Evolutionary conservation across 1,140 invertebrate genomes (phyloP).

Genomic region (Drosophila bocqueti): DNA sequence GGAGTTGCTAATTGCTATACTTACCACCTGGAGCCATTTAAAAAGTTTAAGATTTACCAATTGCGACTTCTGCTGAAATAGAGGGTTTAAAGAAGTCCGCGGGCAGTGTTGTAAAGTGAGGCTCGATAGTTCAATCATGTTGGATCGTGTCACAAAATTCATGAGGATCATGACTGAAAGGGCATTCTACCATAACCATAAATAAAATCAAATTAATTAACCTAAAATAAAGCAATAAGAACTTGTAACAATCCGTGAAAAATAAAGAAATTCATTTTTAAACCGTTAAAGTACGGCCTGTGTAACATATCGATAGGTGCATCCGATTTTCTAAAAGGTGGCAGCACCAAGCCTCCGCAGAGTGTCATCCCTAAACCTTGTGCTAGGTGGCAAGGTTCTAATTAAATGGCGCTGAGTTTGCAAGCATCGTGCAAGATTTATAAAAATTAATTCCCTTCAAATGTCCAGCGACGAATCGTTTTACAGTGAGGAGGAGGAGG

Average conservation of each 20-base stretch:
- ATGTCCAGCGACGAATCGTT: conserved; percentile 55
- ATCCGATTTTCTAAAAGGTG: neutral
- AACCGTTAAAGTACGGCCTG: too few species aligned
- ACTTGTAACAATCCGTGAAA: neutral
- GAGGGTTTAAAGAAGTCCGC: conserved; percentile 4
- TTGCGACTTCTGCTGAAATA: neutral
- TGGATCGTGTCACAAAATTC: neutral
- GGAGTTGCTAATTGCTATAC: neutral
- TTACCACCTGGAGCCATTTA: conserved; percentile 9
- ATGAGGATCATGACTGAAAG: neutral
- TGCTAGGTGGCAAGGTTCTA: neutral
- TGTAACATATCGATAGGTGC: conserved; percentile 6
- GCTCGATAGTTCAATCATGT: neutral
- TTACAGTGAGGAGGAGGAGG: conserved; percentile 27
- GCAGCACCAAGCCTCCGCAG: neutral
- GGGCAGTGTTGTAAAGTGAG: conserved; percentile 4
- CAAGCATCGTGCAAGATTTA: conserved; percentile 8
- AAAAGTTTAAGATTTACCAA: neutral
- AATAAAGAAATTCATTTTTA: neutral
- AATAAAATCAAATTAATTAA: neutral
- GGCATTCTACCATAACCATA: neutral
- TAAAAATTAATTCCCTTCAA: neutral
- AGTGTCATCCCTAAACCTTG: neutral
- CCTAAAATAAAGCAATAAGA: neutral
- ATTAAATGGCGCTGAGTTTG: conserved; percentile 41